Base-by-base conservation (phyloP, 2,888 invertebrate genomes). In the Meloe dianella region DNA sequence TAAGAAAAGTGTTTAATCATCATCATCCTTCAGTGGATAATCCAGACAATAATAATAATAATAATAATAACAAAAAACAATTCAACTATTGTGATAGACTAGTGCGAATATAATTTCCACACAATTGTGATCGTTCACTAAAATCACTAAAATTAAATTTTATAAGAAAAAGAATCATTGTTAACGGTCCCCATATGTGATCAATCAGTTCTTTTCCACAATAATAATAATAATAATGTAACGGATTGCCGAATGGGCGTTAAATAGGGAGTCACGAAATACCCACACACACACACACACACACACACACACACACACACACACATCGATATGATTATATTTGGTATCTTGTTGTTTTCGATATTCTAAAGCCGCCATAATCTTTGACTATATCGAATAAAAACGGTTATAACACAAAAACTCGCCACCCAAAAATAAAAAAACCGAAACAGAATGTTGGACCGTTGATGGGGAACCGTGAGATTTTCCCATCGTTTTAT, bases 181-280 rank as follows among this genome's bases (percentile, higher is more conserved):
- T 54, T 54, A 24, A 54, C 24, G 22, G 54, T 24, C 54, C 54
- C n/a, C n/a, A n/a, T 24, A 20, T 41, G 4, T 47, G 38, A n/a
- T 38, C 38, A 4, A 7, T 17, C n/a, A n/a, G 47, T 9, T 54
- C 3, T 24, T 24, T 12, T 54, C 22, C 24, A 35, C 14, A 47
- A 41, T 20, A 54, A 24, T 14, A n/a, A n/a, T n/a, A n/a, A n/a
- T n/a, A n/a, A n/a, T n/a, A n/a, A n/a, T n/a, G 24, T 54, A 54
- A 54, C 54, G 54, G 54, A 54, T 24, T 54, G 54, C 54, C 54
- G 54, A 54, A 54, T 54, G 54, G 54, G 54, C 54, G 54, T 54
- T 54, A 54, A 54, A 54, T 54, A 24, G 24, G 54, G 54, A 24
- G 54, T 54, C 54, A 54, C 54, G 54, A 54, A 54, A 22, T 54